Evolutionary conservation across 1,140 invertebrate species (phyloP).

Genomic region (Dufourea novaeangliae): DNA sequence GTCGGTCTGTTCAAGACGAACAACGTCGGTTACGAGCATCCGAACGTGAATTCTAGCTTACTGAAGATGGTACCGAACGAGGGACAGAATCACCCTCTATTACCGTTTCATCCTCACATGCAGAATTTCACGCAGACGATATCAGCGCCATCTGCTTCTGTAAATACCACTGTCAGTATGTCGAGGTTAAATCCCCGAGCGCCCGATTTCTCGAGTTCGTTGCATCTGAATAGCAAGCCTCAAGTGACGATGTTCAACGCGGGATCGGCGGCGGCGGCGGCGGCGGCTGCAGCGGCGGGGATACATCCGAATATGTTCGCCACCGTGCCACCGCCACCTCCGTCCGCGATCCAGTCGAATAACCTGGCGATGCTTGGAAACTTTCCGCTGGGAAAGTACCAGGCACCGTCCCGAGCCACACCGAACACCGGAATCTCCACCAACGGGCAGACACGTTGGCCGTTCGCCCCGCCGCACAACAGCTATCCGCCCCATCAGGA

Average conservation of each 20-base stretch:
- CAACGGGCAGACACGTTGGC: slow-evolving; percentile 74
- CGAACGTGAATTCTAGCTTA: slow-evolving; percentile 76
- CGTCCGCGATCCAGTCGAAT: slow-evolving; percentile 80
- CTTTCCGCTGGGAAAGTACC: slow-evolving; percentile 77
- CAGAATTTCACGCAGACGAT: slow-evolving; percentile 79
- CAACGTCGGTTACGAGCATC: slow-evolving; percentile 74
- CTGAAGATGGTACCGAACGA: slow-evolving; percentile 80
- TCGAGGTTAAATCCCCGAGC: slow-evolving; percentile 93
- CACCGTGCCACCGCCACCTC: slow-evolving; percentile 75
- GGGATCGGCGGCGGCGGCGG: slow-evolving; percentile 50
- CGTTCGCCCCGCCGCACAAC: slow-evolving; percentile 73
- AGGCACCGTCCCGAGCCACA: slow-evolving; percentile 64
- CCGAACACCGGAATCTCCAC: slow-evolving; percentile 63
- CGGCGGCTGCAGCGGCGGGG: slow-evolving; percentile 40
- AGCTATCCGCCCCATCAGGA: slow-evolving; percentile 76
- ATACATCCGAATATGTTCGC: slow-evolving; percentile 78
- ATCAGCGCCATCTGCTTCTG: slow-evolving; percentile 71
- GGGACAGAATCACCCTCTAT: slow-evolving; percentile 69
- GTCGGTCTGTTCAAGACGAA: slow-evolving; percentile 67
- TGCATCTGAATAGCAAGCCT: slow-evolving; percentile 79
- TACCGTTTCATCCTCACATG: slow-evolving; percentile 77
- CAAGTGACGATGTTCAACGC: slow-evolving; percentile 80
- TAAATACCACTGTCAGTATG: slow-evolving; percentile 83
- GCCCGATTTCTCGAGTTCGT: slow-evolving; percentile 88
- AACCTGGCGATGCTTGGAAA: slow-evolving; percentile 73